Base-by-base conservation (phyloP, 2,888 invertebrate genomes). In the Pyrrhia umbra region DNA sequence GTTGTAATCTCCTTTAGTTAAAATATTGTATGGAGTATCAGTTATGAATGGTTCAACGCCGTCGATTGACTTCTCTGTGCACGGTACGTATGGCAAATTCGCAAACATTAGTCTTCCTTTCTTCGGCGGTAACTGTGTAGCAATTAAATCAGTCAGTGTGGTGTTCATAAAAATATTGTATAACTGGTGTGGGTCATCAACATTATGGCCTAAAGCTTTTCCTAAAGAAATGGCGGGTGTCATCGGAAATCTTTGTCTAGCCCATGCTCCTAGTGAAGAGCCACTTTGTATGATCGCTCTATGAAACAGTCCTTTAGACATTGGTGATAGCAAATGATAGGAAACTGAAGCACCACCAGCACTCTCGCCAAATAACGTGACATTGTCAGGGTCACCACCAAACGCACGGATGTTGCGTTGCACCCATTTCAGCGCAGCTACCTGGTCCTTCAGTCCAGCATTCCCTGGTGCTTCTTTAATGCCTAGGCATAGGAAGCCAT, bases 361-460 rank as follows among this genome's bases (percentile, higher is more conserved):
- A 40, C 86, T 86, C 43, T 86, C 85, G 0, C 86, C 86, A 40
- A 86, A 86, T 25, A 87, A 56, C 0, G 87, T 86, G 0, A 87
- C 82, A 40, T 85, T 83, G 1, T 83, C 79, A 1, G 85, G 80
- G 52, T 87, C 83, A 1, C 87, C 87, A 8, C 86, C 87, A n/a
- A 87, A 86, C 0, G 72, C 77, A 42, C 47, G 49, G 3, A 87
- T 86, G 60, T 87, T 87, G 6, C 59, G 65, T 54, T 81, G 67
- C 6, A 87, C 80, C 86, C 87, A 87, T 34, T 66, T 79, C 0
- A 87, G 62, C 0, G 86, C 86, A 6, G 82, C 85, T 0, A 86
- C 81, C 55, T 86, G 86, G 45, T 87, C 87, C 68, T 84, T 86
- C 27, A 87, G 27, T 0, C 84, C 87, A 13, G 84, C 84, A 42